phyloP scores from a whole-genome alignment of 2,888 invertebrate genomes.

The Caenorhabditis sp. region DNA sequence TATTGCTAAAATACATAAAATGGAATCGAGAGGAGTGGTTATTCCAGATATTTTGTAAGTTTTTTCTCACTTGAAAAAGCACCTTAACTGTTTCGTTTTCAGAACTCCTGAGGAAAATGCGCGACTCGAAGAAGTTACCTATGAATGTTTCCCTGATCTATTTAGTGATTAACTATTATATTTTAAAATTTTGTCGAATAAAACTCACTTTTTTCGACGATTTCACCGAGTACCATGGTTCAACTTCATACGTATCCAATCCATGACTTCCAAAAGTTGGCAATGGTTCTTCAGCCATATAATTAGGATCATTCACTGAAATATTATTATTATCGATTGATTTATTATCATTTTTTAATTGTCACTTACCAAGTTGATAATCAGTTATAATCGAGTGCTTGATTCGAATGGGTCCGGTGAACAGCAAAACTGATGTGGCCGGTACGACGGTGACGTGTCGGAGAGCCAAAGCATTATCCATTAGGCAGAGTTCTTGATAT shows the following conservation, averaged over 20 bases:
- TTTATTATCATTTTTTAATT: neutral
- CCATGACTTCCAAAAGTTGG: neutral
- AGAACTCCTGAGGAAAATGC: neutral
- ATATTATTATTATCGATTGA: neutral
- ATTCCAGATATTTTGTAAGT: neutral
- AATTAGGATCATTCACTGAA: slow-evolving; percentile 11
- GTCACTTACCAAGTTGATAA: slow-evolving; percentile 50
- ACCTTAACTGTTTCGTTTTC: neutral
- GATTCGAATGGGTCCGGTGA: slow-evolving; percentile 78
- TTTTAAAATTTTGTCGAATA: neutral
- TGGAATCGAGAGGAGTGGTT: neutral
- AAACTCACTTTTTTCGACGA: slow-evolving; percentile 10
- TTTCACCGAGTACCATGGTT: slow-evolving; percentile 26
- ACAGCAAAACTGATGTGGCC: slow-evolving; percentile 82
- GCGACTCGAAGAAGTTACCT: neutral
- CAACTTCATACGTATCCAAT: slow-evolving; percentile 13
- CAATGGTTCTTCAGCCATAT: neutral
- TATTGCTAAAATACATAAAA: neutral
- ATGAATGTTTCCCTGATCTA: neutral
- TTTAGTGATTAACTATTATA: neutral
- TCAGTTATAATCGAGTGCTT: slow-evolving; percentile 40
- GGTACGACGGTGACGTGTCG: slow-evolving; percentile 84
- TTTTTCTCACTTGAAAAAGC: neutral
- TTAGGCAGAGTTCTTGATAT: slow-evolving; percentile 64
- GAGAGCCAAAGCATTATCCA: slow-evolving; percentile 58